phyloP scores from a whole-genome alignment of 2,797 vertebrate genomes.

The Enteromius afrohamiltoni region DNA sequence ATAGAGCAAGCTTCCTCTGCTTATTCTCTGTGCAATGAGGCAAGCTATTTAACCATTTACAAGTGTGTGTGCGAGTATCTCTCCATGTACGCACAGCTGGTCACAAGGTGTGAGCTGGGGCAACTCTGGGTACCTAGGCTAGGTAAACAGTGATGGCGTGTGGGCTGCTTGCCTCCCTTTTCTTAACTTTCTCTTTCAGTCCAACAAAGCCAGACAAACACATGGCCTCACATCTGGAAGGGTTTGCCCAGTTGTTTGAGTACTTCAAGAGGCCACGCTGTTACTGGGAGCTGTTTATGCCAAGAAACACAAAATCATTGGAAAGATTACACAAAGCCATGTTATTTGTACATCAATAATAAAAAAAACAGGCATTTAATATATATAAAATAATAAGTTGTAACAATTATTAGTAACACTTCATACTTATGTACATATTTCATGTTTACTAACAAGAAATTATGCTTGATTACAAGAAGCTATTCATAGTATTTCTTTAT shows the following conservation, averaged over 20 bases:
- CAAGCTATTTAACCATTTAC: slow-evolving; percentile 46
- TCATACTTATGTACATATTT: neutral
- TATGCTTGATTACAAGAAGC: neutral
- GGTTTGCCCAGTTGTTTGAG: slow-evolving; percentile 63
- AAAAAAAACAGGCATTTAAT: neutral
- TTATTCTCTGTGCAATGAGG: slow-evolving; percentile 46
- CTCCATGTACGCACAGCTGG: slow-evolving; percentile 72
- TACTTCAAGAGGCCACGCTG: slow-evolving; percentile 50
- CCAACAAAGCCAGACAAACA: slow-evolving; percentile 67
- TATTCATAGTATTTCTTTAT: no score
- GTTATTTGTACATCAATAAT: neutral
- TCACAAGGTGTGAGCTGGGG: slow-evolving; percentile 71
- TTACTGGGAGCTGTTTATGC: slow-evolving; percentile 27
- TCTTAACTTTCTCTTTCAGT: slow-evolving; percentile 53
- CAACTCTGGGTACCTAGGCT: slow-evolving; percentile 59
- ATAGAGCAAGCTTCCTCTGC: slow-evolving; percentile 26
- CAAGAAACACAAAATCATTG: neutral
- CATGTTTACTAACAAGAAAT: neutral
- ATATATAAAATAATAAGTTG: neutral
- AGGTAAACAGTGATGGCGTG: slow-evolving; percentile 65
- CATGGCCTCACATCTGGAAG: slow-evolving; percentile 75
- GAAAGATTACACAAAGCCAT: slow-evolving; percentile 5
- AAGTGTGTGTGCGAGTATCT: slow-evolving; percentile 50
- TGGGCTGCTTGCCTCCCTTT: slow-evolving; percentile 57
- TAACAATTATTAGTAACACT: neutral